phyloP scores from a whole-genome alignment of 1,140 invertebrate genomes.

The Magallana gigas region DNA sequence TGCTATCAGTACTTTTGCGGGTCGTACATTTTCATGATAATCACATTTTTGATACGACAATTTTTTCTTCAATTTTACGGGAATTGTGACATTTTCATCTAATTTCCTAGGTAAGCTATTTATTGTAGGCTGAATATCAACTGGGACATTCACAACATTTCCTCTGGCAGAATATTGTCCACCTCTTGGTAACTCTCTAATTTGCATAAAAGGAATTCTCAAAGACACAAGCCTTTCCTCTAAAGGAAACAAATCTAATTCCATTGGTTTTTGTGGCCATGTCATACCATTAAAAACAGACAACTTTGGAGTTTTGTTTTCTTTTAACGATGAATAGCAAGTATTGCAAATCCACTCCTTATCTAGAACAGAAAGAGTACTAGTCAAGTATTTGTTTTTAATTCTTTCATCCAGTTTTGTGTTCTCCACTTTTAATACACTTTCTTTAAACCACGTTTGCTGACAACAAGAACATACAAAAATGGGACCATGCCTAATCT shows the following conservation, averaged over 20 bases:
- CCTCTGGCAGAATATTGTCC: slow-evolving; percentile 35
- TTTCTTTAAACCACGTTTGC: slow-evolving; percentile 39
- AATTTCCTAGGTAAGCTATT: slow-evolving; percentile 49
- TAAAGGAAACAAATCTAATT: slow-evolving; percentile 40
- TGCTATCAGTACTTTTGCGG: too few relatives aligned
- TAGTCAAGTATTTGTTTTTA: not conserved
- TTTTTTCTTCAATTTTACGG: slow-evolving; percentile 52
- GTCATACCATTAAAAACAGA: slow-evolving; percentile 37
- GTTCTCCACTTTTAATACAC: not conserved
- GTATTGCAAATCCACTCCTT: slow-evolving; percentile 47
- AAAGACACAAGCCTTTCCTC: slow-evolving; percentile 43
- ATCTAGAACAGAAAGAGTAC: slow-evolving; percentile 15
- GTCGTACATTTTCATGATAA: too few relatives aligned
- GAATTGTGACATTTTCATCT: slow-evolving; percentile 48
- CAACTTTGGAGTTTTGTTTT: slow-evolving; percentile 31
- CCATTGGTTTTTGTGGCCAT: slow-evolving; percentile 24
- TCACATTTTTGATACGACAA: slow-evolving; percentile 43
- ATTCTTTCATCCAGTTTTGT: not conserved
- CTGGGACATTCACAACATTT: slow-evolving; percentile 44
- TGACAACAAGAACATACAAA: slow-evolving; percentile 42
- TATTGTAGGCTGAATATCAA: slow-evolving; percentile 45
- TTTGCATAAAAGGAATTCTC: slow-evolving; percentile 45
- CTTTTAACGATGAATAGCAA: not conserved
- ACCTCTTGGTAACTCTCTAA: slow-evolving; percentile 30
- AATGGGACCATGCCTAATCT: too few relatives aligned